Conservation (phyloP, 2,888 invertebrate genomes). For the Steinernema scapterisci region DNA sequence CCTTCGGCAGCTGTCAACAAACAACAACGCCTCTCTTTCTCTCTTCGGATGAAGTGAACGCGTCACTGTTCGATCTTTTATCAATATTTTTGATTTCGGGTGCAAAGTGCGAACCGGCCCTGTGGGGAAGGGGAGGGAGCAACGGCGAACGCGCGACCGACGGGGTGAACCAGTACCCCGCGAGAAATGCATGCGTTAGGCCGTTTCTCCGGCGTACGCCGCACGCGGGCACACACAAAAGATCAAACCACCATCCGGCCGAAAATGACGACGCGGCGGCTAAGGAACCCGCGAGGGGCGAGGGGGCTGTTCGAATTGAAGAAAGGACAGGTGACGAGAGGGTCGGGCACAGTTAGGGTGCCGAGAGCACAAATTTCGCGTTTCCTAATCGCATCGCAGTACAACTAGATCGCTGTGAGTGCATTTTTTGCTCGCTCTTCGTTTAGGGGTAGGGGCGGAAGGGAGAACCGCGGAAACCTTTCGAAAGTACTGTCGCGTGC, state of each 20-base stretch:
- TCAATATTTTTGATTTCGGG: slow-evolving; percentile 11
- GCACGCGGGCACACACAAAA: not conserved
- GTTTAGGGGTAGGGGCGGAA: no score
- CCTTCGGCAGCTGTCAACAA: not conserved
- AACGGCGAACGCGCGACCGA: not conserved
- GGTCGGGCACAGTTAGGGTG: slow-evolving; percentile 20
- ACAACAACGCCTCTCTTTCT: not conserved
- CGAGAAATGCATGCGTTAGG: slow-evolving; percentile 25
- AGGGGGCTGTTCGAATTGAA: not conserved
- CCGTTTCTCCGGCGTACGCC: slow-evolving; percentile 8
- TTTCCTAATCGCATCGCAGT: slow-evolving; percentile 25
- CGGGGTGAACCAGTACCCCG: not conserved
- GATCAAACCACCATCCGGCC: slow-evolving; percentile 24
- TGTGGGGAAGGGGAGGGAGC: no score
- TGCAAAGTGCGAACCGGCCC: slow-evolving; percentile 18
- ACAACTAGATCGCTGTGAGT: slow-evolving; percentile 27
- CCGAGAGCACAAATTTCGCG: slow-evolving; percentile 29
- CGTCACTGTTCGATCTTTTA: slow-evolving; percentile 26
- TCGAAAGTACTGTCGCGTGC: no score
- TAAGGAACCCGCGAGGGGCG: not conserved
- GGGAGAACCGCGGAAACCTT: no score
- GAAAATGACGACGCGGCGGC: slow-evolving; percentile 4
- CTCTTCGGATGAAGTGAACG: slow-evolving; percentile 12
- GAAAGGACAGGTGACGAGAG: slow-evolving; percentile 21
- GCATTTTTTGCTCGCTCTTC: not conserved